Conservation (phyloP, 1,140 invertebrate genomes). For the Hydropsyche tenuis region DNA sequence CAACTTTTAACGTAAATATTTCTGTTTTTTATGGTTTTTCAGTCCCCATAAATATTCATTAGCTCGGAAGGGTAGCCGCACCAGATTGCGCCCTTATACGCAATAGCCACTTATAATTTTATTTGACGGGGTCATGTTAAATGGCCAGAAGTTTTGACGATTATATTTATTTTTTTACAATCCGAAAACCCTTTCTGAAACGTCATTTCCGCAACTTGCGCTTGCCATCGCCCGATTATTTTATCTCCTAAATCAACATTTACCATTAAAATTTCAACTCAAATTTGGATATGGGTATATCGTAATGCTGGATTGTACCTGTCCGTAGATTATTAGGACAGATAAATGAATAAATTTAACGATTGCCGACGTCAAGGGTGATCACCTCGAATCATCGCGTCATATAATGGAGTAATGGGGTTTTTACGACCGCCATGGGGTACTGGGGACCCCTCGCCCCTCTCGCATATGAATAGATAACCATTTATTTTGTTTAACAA, state of each 20-base stretch:
- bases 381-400: slow-evolving; percentile 23
- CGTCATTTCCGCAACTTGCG: neutral
- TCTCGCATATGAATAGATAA: slow-evolving; percentile 4
- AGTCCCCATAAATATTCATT: slow-evolving; percentile 9
- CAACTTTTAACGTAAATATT: too few relatives aligned
- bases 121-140: slow-evolving; percentile 16
- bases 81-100: slow-evolving; percentile 6
- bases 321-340: neutral
- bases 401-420: slow-evolving; percentile 23
- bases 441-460: neutral
- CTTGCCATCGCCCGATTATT: neutral
- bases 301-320: neutral
- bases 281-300: neutral
- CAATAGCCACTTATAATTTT: slow-evolving; percentile 20
- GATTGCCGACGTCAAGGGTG: slow-evolving; percentile 28
- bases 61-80: neutral
- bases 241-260: neutral
- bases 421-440: slow-evolving; percentile 31
- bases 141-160: neutral
- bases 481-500: slow-evolving; percentile 33
- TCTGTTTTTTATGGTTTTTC: too few relatives aligned
- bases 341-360: slow-evolving; percentile 27
- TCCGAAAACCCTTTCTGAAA: neutral
- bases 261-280: neutral
- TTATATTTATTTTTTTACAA: slow-evolving; percentile 2